These are phyloP conservation scores for Brevipalpus yothersi DNA, from an alignment of 1,140 invertebrate species.

Conservation along the genomic window DNA sequence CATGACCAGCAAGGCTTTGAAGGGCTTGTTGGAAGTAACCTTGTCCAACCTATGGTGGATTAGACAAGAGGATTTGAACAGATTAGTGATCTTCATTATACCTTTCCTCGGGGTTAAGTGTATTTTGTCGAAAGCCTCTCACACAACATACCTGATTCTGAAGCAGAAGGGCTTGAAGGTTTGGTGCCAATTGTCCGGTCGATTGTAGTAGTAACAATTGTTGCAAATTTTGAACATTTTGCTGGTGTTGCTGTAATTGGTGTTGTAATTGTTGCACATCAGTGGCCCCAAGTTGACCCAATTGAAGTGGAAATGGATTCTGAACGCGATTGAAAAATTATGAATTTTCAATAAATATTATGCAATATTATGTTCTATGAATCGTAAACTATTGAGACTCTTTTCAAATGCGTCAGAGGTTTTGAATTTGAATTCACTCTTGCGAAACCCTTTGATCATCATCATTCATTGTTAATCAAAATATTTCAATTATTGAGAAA, in stretches of 20 bases:
- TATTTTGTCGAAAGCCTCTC: neutral
- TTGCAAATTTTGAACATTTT: constrained; percentile 36
- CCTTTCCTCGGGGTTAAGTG: neutral
- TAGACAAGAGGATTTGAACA: neutral
- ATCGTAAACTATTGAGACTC: too few relatives aligned
- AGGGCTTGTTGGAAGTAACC: constrained; percentile 17
- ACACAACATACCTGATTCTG: constrained; percentile 41
- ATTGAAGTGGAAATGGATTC: too few relatives aligned
- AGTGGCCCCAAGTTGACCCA: constrained; percentile 17
- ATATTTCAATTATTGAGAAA: too few relatives aligned
- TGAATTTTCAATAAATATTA: too few relatives aligned
- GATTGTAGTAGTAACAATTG: constrained; percentile 38
- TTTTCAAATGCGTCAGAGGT: too few relatives aligned
- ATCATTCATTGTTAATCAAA: too few relatives aligned
- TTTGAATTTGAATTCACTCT: too few relatives aligned
- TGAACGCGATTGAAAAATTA: too few relatives aligned
- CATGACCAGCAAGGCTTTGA: constrained; percentile 14
- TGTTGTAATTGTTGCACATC: constrained; percentile 33
- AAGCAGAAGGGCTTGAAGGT: constrained; percentile 37
- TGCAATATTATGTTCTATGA: too few relatives aligned
- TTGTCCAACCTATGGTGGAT: constrained; percentile 15
- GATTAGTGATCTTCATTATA: neutral
- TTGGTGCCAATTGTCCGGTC: constrained; percentile 20
- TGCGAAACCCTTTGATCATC: too few relatives aligned
- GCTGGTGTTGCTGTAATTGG: constrained; percentile 23